These are phyloP conservation scores for Dugesia japonica DNA, from an alignment of 2,888 invertebrate species.

Conservation along the genomic window DNA sequence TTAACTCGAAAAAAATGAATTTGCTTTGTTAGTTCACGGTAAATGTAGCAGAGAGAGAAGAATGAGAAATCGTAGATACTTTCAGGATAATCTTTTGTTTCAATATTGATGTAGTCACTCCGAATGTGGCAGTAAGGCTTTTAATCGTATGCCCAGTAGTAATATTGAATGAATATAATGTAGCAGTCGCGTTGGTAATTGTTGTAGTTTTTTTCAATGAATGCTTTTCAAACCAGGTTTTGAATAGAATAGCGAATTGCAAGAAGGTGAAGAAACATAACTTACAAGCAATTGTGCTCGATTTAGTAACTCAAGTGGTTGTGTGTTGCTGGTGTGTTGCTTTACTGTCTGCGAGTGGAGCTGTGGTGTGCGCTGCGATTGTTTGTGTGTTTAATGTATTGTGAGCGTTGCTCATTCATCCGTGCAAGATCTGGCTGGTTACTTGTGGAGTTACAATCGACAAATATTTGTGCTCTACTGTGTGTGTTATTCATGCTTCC, in stretches of 20 bases:
- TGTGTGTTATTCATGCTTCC: constrained; percentile 6
- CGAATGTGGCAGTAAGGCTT: constrained; percentile 16
- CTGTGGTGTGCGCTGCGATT: constrained; percentile 20
- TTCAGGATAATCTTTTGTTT: constrained; percentile 16
- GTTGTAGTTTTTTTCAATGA: constrained; percentile 20
- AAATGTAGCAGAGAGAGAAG: constrained; percentile 6
- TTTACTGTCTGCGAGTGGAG: constrained; percentile 12
- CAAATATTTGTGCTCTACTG: constrained; percentile 9
- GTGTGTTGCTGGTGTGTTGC: not conserved
- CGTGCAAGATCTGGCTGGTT: constrained; percentile 20
- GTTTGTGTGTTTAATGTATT: constrained; percentile 7
- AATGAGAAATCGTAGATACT: constrained; percentile 20
- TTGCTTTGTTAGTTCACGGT: constrained; percentile 20
- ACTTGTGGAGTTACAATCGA: constrained; percentile 16
- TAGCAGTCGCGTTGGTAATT: constrained; percentile 20
- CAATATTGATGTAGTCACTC: constrained; percentile 20
- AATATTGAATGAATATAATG: constrained; percentile 9
- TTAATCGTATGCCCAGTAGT: constrained; percentile 20
- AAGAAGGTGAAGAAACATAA: constrained; percentile 20
- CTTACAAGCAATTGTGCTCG: constrained; percentile 20
- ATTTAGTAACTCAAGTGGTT: not conserved
- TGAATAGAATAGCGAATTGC: constrained; percentile 20
- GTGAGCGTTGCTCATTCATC: constrained; percentile 13
- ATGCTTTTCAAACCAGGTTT: constrained; percentile 20
- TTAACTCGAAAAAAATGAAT: constrained; percentile 20